A percentile compares a stretch with the other conserved stretches of the same genome.
Conservation (phyloP, 2,113 vertebrate species). For the Glaucidium brasilianum region DNA sequence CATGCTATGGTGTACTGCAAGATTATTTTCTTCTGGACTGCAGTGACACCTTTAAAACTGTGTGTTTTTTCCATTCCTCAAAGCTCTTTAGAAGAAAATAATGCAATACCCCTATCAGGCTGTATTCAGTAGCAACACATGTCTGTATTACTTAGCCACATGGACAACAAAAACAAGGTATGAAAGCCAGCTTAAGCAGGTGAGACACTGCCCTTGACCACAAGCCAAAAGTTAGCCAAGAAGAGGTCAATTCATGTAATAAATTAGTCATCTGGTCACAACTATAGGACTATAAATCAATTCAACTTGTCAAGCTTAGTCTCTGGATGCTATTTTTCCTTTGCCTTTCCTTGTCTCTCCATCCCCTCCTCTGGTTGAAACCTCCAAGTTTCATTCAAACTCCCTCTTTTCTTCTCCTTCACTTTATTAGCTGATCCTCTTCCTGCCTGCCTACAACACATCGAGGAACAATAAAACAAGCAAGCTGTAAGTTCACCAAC, state of each 20-base stretch:
- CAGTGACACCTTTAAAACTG: constrained; percentile 46
- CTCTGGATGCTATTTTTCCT: neutral
- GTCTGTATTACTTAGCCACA: neutral
- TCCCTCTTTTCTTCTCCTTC: neutral
- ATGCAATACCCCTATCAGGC: constrained; percentile 22
- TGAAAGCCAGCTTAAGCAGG: constrained; percentile 10
- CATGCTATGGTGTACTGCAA: constrained; percentile 39
- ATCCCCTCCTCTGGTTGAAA: neutral
- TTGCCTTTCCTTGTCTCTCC: neutral
- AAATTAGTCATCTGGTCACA: neutral
- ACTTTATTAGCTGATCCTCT: neutral
- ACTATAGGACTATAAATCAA: neutral
- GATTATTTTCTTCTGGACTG: constrained; percentile 25
- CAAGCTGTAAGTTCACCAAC: neutral
- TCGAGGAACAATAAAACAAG: neutral
- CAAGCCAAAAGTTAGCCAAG: neutral
- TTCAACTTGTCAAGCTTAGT: neutral
- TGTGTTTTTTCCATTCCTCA: neutral
- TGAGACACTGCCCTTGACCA: neutral
- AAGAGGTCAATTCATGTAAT: neutral
- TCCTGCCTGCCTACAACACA: neutral
- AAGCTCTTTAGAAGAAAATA: constrained; percentile 53
- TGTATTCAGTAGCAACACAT: constrained; percentile 3
- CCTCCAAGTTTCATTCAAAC: neutral
- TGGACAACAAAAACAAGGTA: constrained; percentile 31